Evolutionary conservation across 2,888 invertebrate species (phyloP).

Genomic region (Drosophila melanosoma): DNA sequence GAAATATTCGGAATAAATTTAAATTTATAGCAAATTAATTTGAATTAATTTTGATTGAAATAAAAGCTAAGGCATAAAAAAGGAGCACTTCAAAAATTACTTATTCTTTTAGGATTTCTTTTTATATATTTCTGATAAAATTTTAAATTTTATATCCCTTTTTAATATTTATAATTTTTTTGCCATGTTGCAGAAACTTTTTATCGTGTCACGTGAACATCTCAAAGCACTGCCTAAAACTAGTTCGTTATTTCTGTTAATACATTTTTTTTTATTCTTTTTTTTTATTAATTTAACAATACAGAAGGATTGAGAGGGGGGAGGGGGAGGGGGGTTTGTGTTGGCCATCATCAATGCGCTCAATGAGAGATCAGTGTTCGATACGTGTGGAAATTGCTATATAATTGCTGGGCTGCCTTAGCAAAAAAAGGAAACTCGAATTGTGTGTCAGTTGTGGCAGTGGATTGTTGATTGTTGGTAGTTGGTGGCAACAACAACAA

Average conservation of each 20-base stretch:
- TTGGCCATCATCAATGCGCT: conserved; percentile 19
- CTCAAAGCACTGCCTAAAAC: conserved; percentile 9
- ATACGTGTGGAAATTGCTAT: conserved; percentile 80
- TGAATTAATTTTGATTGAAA: background rate
- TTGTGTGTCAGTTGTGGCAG: conserved; percentile 56
- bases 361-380: conserved; percentile 76
- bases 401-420: conserved; percentile 70
- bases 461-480: background rate
- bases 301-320: background rate
- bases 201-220: background rate
- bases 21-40: background rate
- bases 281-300: conserved; percentile 58
- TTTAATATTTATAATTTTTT: background rate
- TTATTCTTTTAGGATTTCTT: background rate
- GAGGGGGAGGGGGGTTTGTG: background rate
- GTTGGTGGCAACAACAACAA: conserved; percentile 22
- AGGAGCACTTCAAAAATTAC: background rate
- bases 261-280: background rate
- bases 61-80: background rate
- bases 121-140: background rate
- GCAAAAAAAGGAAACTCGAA: conserved; percentile 67
- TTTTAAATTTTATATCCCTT: background rate
- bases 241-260: conserved; percentile 28
- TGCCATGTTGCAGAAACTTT: background rate
- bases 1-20: background rate